These are phyloP conservation scores for Amphipyra berbera DNA, from an alignment of 2,888 invertebrate genomes.

Conservation along the genomic window DNA sequence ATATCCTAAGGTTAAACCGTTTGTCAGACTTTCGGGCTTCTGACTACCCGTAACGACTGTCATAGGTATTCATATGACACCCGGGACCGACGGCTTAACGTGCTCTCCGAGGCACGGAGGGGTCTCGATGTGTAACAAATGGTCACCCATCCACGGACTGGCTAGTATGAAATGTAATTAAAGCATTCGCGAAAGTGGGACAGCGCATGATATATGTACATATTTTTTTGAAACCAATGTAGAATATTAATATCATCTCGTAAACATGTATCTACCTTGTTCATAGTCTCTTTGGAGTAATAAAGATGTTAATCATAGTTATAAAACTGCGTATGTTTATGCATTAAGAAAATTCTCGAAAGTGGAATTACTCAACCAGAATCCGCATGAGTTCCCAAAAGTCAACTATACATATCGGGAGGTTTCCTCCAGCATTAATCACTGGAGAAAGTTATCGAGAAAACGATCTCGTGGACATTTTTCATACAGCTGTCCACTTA, in stretches of 20 bases:
- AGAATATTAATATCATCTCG: neutral
- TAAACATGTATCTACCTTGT: constrained; percentile 6
- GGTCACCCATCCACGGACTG: no score
- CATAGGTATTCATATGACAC: no score
- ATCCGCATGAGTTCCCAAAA: constrained; percentile 40
- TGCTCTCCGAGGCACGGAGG: no score
- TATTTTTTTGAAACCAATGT: neutral
- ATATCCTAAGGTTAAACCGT: no score
- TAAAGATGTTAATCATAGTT: constrained; percentile 28
- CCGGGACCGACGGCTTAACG: no score
- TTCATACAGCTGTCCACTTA: constrained; percentile 21
- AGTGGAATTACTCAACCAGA: constrained; percentile 30
- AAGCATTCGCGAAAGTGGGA: neutral
- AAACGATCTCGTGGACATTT: constrained; percentile 29
- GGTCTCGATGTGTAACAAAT: no score
- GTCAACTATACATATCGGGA: constrained; percentile 44
- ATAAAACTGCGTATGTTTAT: neutral
- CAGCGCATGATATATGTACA: neutral
- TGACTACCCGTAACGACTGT: no score
- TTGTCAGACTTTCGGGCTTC: no score
- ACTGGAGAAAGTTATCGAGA: constrained; percentile 52
- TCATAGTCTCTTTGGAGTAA: neutral
- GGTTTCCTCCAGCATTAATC: constrained; percentile 28
- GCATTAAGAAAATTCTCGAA: constrained; percentile 16
- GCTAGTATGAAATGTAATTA: neutral